A percentile compares a stretch with the other conserved stretches of the same genome.
Conservation (phyloP, 2,797 vertebrate genomes). For the Nyctibius grandis region DNA sequence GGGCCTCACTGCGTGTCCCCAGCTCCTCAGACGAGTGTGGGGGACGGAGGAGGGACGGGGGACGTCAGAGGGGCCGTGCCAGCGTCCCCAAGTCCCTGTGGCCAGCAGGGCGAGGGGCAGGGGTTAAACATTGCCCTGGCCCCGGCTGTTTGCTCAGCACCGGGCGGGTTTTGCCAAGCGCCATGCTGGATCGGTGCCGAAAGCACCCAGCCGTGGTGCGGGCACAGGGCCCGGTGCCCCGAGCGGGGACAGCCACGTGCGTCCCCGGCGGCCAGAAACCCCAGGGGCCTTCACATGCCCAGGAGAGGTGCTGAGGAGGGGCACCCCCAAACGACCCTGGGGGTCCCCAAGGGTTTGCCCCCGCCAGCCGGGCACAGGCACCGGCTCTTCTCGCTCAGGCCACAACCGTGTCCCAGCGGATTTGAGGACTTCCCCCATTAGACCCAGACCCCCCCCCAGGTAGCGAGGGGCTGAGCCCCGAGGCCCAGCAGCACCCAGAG, state of each 20-base stretch:
- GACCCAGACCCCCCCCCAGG: rapidly evolving
- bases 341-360: background rate
- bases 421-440: background rate
- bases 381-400: rapidly evolving
- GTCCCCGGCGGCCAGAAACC: background rate
- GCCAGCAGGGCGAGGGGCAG: background rate
- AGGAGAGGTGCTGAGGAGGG: background rate
- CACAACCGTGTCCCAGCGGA: rapidly evolving
- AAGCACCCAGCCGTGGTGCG: rapidly evolving
- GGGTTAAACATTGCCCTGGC: background rate
- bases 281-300: background rate
- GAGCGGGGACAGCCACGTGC: background rate
- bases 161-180: rapidly evolving
- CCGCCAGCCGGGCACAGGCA: background rate
- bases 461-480: rapidly evolving
- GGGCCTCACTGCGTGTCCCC: background rate
- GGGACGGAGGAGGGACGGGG: no score
- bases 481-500: background rate
- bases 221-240: background rate
- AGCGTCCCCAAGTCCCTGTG: rapidly evolving
- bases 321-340: background rate
- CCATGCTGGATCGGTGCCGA: background rate
- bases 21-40: background rate
- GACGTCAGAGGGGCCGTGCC: background rate
- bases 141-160: background rate